These are phyloP conservation scores for Drosophila aff. DNA, from an alignment of 1,140 invertebrate genomes.

Conservation along the genomic window DNA sequence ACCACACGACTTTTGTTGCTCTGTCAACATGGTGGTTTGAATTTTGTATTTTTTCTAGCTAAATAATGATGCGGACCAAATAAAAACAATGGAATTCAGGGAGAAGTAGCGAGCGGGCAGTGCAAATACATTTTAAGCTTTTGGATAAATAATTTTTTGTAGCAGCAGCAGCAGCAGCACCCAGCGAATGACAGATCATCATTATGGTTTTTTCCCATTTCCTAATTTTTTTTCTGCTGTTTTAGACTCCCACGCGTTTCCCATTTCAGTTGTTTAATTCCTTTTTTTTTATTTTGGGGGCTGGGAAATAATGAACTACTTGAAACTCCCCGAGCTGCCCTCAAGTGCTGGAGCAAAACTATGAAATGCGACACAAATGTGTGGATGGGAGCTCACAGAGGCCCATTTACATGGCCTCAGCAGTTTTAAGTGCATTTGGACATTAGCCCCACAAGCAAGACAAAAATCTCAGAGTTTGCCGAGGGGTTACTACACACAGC, in stretches of 20 bases:
- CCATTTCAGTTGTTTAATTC: constrained; percentile 44
- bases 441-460: constrained; percentile 60
- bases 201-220: constrained; percentile 7
- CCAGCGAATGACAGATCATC: constrained; percentile 64
- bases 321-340: constrained; percentile 49
- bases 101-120: constrained; percentile 16
- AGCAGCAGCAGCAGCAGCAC: constrained; percentile 2
- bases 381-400: background rate
- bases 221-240: background rate
- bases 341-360: constrained; percentile 41
- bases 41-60: constrained; percentile 31
- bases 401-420: constrained; percentile 54
- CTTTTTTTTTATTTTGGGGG: background rate
- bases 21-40: constrained; percentile 20
- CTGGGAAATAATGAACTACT: constrained; percentile 22
- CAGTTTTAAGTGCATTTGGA: constrained; percentile 72
- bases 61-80: constrained; percentile 6
- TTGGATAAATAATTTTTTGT: constrained; percentile 53
- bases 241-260: constrained; percentile 63
- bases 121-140: constrained; percentile 40
- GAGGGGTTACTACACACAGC: constrained; percentile 5
- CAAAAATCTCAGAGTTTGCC: constrained; percentile 34
- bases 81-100: constrained; percentile 17
- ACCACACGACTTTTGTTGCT: constrained; percentile 44
- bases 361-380: constrained; percentile 45